Conservation (phyloP, 1,140 invertebrate genomes). For the Drosophila ambigua region DNA sequence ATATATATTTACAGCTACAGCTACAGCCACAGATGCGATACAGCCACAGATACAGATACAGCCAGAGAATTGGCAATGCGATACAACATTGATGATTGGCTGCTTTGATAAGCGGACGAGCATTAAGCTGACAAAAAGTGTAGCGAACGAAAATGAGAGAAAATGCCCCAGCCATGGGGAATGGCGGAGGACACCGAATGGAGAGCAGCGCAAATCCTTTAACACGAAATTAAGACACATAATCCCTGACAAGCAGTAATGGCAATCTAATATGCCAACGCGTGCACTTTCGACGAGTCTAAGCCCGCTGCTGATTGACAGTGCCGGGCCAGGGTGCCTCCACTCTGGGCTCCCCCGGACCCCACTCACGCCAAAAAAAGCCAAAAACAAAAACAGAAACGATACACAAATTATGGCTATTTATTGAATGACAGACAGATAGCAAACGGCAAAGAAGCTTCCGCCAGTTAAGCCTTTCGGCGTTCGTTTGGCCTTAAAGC, state of each 20-base stretch:
- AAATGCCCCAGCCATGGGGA: conserved; percentile 19
- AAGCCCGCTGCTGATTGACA: conserved; percentile 71
- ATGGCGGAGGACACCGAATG: conserved; percentile 22
- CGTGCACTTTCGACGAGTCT: conserved; percentile 70
- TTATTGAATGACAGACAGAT: conserved; percentile 27
- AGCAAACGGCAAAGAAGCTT: conserved; percentile 18
- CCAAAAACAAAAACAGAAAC: conserved; percentile 11
- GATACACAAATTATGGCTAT: conserved; percentile 48
- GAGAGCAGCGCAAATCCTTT: conserved; percentile 73
- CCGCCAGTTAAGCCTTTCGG: conserved; percentile 51
- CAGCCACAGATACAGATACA: neutral
- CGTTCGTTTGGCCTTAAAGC: conserved; percentile 50
- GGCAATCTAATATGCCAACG: conserved; percentile 82
- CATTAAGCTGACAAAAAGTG: conserved; percentile 80
- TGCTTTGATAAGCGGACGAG: conserved; percentile 72
- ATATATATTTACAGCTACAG: too few species aligned
- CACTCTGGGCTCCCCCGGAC: neutral
- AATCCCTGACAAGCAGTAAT: conserved; percentile 81
- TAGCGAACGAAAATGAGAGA: conserved; percentile 64
- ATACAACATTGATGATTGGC: conserved; percentile 78
- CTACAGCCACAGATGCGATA: too few species aligned
- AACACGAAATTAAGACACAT: conserved; percentile 80
- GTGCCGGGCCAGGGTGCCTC: conserved; percentile 12
- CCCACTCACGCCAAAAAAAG: neutral
- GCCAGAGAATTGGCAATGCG: conserved; percentile 44